These are phyloP conservation scores for Chaetorhynchus papuensis DNA, from an alignment of 2,113 vertebrate genomes.

Conservation along the genomic window DNA sequence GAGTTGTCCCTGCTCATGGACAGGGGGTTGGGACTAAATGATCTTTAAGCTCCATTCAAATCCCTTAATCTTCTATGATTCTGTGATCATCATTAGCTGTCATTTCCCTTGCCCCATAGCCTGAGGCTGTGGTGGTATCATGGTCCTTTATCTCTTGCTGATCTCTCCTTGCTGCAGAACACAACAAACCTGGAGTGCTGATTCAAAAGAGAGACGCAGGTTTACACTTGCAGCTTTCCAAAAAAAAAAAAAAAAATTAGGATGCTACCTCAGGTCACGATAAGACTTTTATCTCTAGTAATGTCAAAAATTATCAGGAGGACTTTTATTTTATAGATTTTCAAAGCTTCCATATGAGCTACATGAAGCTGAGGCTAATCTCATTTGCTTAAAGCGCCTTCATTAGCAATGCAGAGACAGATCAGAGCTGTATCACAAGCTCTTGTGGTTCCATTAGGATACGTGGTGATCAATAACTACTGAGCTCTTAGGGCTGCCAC, in stretches of 20 bases:
- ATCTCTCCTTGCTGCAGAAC: neutral
- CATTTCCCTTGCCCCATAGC: neutral
- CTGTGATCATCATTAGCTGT: neutral
- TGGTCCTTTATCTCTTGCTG: neutral
- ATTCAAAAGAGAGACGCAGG: neutral
- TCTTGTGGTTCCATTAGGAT: constrained; percentile 6
- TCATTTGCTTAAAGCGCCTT: neutral
- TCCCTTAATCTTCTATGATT: neutral
- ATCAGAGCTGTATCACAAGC: neutral
- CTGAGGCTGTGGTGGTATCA: neutral
- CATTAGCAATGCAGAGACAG: neutral
- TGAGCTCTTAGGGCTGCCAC: neutral
- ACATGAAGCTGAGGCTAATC: neutral
- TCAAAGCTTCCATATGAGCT: neutral
- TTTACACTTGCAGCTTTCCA: neutral
- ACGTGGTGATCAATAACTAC: neutral
- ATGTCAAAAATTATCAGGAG: neutral
- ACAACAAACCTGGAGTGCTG: neutral
- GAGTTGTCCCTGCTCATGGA: neutral
- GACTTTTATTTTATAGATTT: neutral
- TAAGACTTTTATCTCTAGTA: neutral
- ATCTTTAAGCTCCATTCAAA: neutral
- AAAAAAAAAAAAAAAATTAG: neutral
- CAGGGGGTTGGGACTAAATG: neutral
- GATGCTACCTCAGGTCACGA: neutral